phyloP scores from a whole-genome alignment of 2,797 vertebrate species.

The Orestias chungarensis region DNA sequence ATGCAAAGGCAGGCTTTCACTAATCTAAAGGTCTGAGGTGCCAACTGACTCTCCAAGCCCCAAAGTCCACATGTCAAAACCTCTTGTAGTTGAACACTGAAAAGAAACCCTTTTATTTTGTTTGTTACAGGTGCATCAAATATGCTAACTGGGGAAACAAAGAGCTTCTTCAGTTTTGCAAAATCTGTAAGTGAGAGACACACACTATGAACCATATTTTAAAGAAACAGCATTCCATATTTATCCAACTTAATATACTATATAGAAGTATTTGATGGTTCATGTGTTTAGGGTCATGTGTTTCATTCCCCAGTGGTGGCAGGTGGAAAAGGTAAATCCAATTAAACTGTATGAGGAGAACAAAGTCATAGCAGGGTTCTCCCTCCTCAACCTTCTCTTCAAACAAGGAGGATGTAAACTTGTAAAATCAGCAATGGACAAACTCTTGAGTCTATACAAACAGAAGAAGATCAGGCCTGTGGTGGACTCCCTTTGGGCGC shows the following conservation, averaged over 20 bases:
- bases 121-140: constrained; percentile 93
- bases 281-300: constrained; percentile 15
- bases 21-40: constrained; percentile 50
- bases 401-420: constrained; percentile 88
- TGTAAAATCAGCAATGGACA: constrained; percentile 88
- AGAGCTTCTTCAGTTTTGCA: constrained; percentile 99
- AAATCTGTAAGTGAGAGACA: constrained; percentile 91
- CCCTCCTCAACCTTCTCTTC: constrained; percentile 95
- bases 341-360: constrained; percentile 99
- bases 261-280: constrained; percentile 16
- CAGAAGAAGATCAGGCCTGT: constrained; percentile 95
- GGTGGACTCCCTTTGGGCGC: constrained; percentile 96
- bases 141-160: constrained; percentile 99
- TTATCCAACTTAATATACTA: constrained; percentile 27
- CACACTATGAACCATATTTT: constrained; percentile 49
- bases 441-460: constrained; percentile 87
- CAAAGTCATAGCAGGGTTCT: constrained; percentile 98
- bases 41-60: constrained; percentile 30
- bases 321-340: constrained; percentile 99
- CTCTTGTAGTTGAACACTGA: constrained; percentile 43
- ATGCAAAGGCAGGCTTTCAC: constrained; percentile 46
- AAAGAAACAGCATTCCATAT: constrained; percentile 27
- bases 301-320: constrained; percentile 90
- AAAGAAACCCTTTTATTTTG: constrained; percentile 63
- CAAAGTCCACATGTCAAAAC: too few relatives aligned